Conservation (phyloP, 1,140 invertebrate species). For the Hypsibius dujardini region DNA sequence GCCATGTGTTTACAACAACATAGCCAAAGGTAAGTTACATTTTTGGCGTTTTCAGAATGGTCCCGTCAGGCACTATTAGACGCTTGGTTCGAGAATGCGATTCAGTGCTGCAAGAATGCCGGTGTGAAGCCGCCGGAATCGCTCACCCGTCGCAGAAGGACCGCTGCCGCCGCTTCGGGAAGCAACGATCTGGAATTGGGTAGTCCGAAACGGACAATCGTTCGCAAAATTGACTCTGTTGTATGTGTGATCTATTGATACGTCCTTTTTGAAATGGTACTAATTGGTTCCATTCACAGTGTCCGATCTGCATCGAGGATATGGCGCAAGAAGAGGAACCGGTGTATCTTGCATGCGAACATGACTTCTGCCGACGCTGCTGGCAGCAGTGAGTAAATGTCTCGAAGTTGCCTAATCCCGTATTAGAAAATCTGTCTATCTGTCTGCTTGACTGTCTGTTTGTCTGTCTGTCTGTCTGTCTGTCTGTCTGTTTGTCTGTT, state of each 20-base stretch:
- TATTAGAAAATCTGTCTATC: too few relatives aligned
- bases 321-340: slow-evolving; percentile 31
- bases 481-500: not conserved
- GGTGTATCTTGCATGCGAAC: slow-evolving; percentile 40
- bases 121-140: slow-evolving; percentile 43
- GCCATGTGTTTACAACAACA: too few relatives aligned
- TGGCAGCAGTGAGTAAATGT: slow-evolving; percentile 39
- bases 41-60: slow-evolving; percentile 41
- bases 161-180: slow-evolving; percentile 22
- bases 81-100: slow-evolving; percentile 50
- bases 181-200: slow-evolving; percentile 14
- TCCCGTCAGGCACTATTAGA: slow-evolving; percentile 48
- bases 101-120: slow-evolving; percentile 46
- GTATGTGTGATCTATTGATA: slow-evolving; percentile 19
- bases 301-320: slow-evolving; percentile 43
- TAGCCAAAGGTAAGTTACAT: too few relatives aligned
- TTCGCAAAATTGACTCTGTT: slow-evolving; percentile 22
- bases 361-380: slow-evolving; percentile 46
- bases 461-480: slow-evolving; percentile 13
- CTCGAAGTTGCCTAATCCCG: too few relatives aligned
- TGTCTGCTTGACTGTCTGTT: not conserved
- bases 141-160: slow-evolving; percentile 20
- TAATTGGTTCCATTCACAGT: slow-evolving; percentile 35
- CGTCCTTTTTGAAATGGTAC: slow-evolving; percentile 17
- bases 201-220: slow-evolving; percentile 22